Percentiles rank a stretch among this genome's conserved stretches.
Conservation (phyloP, 2,888 invertebrate genomes). For the Eupithecia inturbata region DNA sequence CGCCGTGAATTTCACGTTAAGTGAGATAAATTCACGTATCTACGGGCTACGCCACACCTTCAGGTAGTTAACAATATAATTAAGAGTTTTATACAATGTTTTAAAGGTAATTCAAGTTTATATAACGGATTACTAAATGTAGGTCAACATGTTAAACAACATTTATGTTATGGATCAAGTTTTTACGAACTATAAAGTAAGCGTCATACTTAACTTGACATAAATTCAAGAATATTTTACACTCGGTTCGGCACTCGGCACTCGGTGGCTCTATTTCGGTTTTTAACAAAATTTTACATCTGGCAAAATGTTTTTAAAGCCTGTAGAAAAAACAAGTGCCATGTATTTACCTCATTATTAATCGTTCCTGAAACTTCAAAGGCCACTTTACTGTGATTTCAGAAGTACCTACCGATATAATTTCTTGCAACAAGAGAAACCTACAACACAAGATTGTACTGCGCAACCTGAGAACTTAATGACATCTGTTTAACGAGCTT, state of each 20-base stretch:
- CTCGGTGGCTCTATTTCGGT: too few relatives aligned
- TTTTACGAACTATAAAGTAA: background rate
- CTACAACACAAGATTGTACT: background rate
- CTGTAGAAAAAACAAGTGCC: too few relatives aligned
- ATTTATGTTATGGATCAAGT: background rate
- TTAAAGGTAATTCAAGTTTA: background rate
- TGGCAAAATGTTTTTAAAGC: too few relatives aligned
- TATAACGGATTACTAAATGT: background rate
- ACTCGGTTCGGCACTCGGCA: too few relatives aligned
- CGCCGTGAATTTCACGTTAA: slow-evolving; percentile 42
- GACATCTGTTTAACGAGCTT: background rate
- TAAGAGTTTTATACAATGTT: slow-evolving; percentile 19
- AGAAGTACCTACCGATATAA: background rate
- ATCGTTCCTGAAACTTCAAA: background rate
- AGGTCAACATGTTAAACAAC: background rate
- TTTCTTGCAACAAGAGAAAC: background rate
- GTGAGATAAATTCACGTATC: slow-evolving; percentile 49
- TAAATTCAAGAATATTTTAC: too few relatives aligned
- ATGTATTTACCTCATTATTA: background rate
- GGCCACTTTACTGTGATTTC: background rate
- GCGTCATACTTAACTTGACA: too few relatives aligned
- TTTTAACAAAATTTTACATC: too few relatives aligned
- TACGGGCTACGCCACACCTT: slow-evolving; percentile 36
- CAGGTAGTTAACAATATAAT: background rate
- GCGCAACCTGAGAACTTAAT: background rate